phyloP scores from a whole-genome alignment of 2,888 invertebrate species.

The Deroplatys truncata region DNA sequence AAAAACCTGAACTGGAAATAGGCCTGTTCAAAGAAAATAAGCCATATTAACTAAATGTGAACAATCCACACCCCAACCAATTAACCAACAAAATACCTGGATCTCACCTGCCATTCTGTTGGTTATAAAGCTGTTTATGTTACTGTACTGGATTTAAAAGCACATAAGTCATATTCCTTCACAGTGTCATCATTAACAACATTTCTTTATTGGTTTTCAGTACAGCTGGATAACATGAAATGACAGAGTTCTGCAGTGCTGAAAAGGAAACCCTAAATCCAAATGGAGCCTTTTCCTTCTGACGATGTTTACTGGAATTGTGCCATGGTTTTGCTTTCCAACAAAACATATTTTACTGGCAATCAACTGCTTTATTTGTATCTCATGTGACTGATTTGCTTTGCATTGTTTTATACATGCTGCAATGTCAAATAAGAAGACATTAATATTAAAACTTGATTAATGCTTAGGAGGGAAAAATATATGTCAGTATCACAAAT shows the following conservation, averaged over 20 bases:
- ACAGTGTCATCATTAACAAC: slow-evolving; percentile 23
- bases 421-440: slow-evolving; percentile 33
- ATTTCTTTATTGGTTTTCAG: slow-evolving; percentile 24
- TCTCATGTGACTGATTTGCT: slow-evolving; percentile 29
- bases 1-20: not conserved
- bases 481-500: not conserved
- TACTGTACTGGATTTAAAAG: slow-evolving; percentile 29
- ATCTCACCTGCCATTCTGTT: slow-evolving; percentile 31
- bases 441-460: slow-evolving; percentile 26
- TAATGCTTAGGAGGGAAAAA: not conserved
- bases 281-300: slow-evolving; percentile 24
- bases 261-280: slow-evolving; percentile 29
- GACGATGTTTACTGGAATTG: slow-evolving; percentile 24
- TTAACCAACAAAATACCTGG: slow-evolving; percentile 29
- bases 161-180: slow-evolving; percentile 27
- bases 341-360: slow-evolving; percentile 28
- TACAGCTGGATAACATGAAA: slow-evolving; percentile 22
- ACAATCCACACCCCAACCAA: slow-evolving; percentile 10
- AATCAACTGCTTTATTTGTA: slow-evolving; percentile 26
- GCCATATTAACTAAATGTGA: not conserved
- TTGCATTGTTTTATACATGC: slow-evolving; percentile 31
- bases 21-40: not conserved
- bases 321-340: slow-evolving; percentile 28
- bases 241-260: slow-evolving; percentile 24
- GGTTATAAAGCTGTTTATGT: slow-evolving; percentile 29